Evolutionary conservation across 64 coral and sea anemone genomes (phyloP).

Genomic region (Dendronephthya gigantea): DNA sequence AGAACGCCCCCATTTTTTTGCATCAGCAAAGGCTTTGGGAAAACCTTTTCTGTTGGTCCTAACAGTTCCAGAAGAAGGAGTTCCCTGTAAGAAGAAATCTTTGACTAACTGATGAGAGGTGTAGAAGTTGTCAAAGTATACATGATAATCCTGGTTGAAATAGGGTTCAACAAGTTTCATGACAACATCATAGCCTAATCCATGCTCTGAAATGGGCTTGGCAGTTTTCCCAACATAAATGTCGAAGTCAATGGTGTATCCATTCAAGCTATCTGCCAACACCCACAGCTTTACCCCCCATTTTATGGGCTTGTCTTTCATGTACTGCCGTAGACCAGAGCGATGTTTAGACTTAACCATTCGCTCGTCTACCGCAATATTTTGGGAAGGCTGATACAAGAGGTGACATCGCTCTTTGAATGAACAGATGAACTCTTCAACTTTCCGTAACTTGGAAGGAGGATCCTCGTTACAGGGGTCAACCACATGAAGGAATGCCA

Average conservation of each 20-base stretch:
- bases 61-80: constrained; percentile 46
- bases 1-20: too few species aligned
- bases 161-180: constrained; percentile 55
- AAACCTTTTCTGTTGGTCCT: constrained; percentile 32
- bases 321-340: constrained; percentile 47
- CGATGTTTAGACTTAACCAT: constrained; percentile 53
- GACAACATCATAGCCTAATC: constrained; percentile 50
- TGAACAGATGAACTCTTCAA: too few species aligned
- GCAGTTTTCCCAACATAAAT: constrained; percentile 58
- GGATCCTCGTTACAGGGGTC: too few species aligned
- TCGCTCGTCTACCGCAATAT: constrained; percentile 52
- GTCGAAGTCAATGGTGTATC: constrained; percentile 56
- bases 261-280: constrained; percentile 29
- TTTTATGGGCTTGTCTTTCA: constrained; percentile 50
- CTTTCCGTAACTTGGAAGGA: too few species aligned
- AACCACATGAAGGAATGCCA: too few species aligned
- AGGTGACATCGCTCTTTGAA: constrained; percentile 33
- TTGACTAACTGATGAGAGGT: constrained; percentile 42
- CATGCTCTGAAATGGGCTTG: too few species aligned
- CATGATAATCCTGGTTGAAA: too few species aligned
- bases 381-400: constrained; percentile 32
- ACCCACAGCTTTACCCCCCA: constrained; percentile 70
- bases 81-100: constrained; percentile 38
- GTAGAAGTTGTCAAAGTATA: too few species aligned
- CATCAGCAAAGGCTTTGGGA: too few species aligned